Evolutionary conservation across 2,797 vertebrate genomes (phyloP).

Genomic region (Mormyrops boulengeri): DNA sequence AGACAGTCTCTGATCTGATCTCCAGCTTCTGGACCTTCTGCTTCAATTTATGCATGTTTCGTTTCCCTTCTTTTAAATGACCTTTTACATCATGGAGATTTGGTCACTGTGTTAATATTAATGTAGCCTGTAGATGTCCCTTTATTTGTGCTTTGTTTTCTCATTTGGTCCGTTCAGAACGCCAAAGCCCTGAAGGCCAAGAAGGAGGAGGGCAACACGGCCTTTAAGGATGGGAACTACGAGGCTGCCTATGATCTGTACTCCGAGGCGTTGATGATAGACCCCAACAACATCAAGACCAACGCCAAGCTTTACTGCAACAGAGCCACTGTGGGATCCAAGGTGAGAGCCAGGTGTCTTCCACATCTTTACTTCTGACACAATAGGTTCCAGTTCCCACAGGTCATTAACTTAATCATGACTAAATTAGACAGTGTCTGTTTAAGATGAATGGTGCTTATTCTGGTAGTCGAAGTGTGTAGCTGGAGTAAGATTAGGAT

Average conservation of each 20-base stretch:
- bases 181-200: slow-evolving; percentile 93
- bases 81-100: neutral
- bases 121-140: neutral
- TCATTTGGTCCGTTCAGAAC: slow-evolving; percentile 62
- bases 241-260: slow-evolving; percentile 84
- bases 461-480: neutral
- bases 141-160: neutral
- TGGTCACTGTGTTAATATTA: neutral
- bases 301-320: slow-evolving; percentile 97
- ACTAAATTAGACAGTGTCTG: neutral
- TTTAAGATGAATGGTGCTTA: neutral
- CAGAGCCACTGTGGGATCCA: slow-evolving; percentile 84
- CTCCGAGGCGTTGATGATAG: slow-evolving; percentile 83
- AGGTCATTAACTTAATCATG: neutral
- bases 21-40: neutral
- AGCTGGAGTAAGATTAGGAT: neutral
- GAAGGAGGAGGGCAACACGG: slow-evolving; percentile 90
- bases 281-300: slow-evolving; percentile 96
- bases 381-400: neutral
- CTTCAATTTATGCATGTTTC: neutral
- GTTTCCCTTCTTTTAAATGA: neutral
- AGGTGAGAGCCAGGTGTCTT: slow-evolving; percentile 60
- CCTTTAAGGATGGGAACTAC: slow-evolving; percentile 81
- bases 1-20: neutral
- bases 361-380: neutral